These are phyloP conservation scores for Drosophila falleni DNA, from an alignment of 2,888 invertebrate species.

Conservation along the genomic window DNA sequence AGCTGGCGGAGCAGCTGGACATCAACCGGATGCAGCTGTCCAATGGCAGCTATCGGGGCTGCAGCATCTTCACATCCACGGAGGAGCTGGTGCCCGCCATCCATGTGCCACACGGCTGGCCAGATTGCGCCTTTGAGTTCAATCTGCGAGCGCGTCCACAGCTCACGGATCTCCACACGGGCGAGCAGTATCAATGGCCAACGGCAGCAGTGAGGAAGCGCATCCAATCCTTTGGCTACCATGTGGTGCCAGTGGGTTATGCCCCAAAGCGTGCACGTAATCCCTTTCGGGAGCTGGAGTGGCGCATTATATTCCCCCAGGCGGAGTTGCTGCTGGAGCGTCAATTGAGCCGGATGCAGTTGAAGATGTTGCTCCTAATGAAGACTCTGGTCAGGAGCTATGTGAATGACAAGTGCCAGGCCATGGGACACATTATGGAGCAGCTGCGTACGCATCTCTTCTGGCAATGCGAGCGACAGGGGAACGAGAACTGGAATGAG, in stretches of 20 bases:
- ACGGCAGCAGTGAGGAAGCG: slow-evolving; percentile 89
- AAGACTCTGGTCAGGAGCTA: slow-evolving; percentile 90
- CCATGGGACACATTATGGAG: slow-evolving; percentile 88
- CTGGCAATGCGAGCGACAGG: slow-evolving; percentile 91
- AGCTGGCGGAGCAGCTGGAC: slow-evolving; percentile 87
- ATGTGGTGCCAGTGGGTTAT: slow-evolving; percentile 90
- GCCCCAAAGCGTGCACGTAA: slow-evolving; percentile 88
- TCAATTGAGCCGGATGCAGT: slow-evolving; percentile 90
- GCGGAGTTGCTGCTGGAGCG: slow-evolving; percentile 92
- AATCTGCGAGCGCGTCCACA: slow-evolving; percentile 87
- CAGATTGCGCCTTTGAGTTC: slow-evolving; percentile 90
- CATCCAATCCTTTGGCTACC: slow-evolving; percentile 89
- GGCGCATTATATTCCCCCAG: slow-evolving; percentile 92
- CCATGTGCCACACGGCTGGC: slow-evolving; percentile 87
- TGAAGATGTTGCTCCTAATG: slow-evolving; percentile 89
- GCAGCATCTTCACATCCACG: slow-evolving; percentile 88
- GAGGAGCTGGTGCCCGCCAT: slow-evolving; percentile 91
- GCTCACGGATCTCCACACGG: slow-evolving; percentile 87
- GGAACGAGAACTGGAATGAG: slow-evolving; percentile 89
- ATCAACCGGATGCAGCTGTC: slow-evolving; percentile 87
- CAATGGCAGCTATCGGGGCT: slow-evolving; percentile 88
- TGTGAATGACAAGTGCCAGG: slow-evolving; percentile 87
- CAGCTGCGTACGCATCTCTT: slow-evolving; percentile 91
- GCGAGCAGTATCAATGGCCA: slow-evolving; percentile 89
- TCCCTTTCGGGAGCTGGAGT: slow-evolving; percentile 89